Evolutionary conservation across 92 coral and sea anemone species (phyloP), one percentile per base, ranked within the genome.

Genomic region (Virgularia gustaviana): DNA sequence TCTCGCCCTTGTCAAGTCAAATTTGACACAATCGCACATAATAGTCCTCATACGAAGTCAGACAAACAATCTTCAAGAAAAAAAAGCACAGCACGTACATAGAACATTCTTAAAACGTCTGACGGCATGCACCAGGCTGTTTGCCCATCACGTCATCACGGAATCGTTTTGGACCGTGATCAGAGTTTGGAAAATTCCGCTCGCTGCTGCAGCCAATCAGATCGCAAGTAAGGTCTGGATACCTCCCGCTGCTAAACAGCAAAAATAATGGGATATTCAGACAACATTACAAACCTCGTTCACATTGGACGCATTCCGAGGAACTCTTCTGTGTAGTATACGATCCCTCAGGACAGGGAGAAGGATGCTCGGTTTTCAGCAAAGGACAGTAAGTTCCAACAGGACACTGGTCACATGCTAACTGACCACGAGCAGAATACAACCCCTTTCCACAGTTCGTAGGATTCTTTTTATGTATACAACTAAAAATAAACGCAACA

Each of bases 351-450:
- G 96, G 70, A 63, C 99, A 94, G 8, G 87, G 76, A 39, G 78
- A 75, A 49, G 88, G 90, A 11, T 36, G 65, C 27, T 23, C 68
- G 29, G 90, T 86, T 32, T 57, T 71, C 27, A 75, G 42, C 23
- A 75, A 65, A 1, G 90, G 88, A 68, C 98, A 92, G 61, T 67
- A 84, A 27, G 39, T 74, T 30, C 98, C 98, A 52, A 89, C 90
- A 25, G 74, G 83, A 36, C 98, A 92, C 34, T 38, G 59, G 25
- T 64, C 61, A 70, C 98, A 92, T n/a, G 18, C 66, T 60, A 73
- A 76, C 52, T 86, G 85, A 1, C 94, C 92, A 64, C 68, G 77
- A 33, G 75, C 43, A 0, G 99, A 84, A 71, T 82, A 70, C 11
- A 57, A 68, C 9, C 98, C 96, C 63, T 49, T 71, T 32, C 90